These are phyloP conservation scores for Dendronephthya gigantea DNA, from an alignment of 64 coral and sea anemone genomes.

Conservation along the genomic window DNA sequence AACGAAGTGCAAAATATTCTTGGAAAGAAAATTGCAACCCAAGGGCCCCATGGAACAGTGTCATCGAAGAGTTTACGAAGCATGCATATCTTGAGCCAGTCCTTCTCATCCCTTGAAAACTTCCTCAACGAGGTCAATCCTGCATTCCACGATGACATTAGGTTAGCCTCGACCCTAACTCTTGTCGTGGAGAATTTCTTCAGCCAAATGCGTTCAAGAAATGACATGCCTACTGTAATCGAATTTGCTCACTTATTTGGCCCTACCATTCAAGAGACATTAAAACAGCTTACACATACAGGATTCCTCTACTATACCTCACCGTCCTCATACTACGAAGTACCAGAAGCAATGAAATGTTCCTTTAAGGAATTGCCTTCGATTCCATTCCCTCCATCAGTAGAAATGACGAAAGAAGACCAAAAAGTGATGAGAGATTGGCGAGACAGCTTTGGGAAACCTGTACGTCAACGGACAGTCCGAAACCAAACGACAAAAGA, in stretches of 20 bases:
- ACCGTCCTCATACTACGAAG: constrained; percentile 4
- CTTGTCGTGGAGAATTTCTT: constrained; percentile 47
- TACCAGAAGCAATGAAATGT: constrained; percentile 23
- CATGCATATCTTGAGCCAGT: constrained; percentile 3
- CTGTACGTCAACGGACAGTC: constrained; percentile 22
- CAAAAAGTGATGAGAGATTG: constrained; percentile 32
- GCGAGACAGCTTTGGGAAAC: constrained; percentile 35
- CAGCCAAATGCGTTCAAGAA: constrained; percentile 49
- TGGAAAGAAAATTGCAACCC: neutral
- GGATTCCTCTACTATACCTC: constrained; percentile 35
- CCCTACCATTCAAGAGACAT: constrained; percentile 44
- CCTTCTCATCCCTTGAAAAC: constrained; percentile 3
- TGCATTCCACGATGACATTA: neutral
- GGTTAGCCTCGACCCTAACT: constrained; percentile 31
- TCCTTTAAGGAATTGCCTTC: constrained; percentile 23
- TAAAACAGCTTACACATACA: constrained; percentile 42
- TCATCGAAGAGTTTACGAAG: constrained; percentile 29
- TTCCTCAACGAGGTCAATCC: constrained; percentile 26
- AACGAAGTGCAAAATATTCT: constrained; percentile 27
- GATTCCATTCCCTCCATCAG: neutral
- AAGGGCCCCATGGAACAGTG: constrained; percentile 28
- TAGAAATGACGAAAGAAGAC: constrained; percentile 33
- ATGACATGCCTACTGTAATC: constrained; percentile 43
- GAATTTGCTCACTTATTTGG: constrained; percentile 49
- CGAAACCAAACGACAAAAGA: constrained; percentile 49